These are phyloP conservation scores for Brachionus koreanus DNA, from an alignment of 1,140 invertebrate genomes.

Conservation along the genomic window DNA sequence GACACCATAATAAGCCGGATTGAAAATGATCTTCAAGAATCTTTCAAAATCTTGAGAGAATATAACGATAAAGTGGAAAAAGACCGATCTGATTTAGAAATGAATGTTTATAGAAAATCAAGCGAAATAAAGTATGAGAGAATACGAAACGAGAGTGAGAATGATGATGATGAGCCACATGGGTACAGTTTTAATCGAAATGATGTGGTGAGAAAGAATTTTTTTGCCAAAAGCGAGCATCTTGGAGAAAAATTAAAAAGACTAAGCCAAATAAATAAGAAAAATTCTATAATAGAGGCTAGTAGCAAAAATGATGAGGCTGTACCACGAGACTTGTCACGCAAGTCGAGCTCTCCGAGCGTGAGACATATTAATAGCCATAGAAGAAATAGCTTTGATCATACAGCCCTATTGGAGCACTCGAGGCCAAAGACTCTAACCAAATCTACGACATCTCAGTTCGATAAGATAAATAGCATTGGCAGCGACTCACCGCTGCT, in stretches of 20 bases:
- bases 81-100: not conserved
- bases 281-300: not conserved
- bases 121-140: not conserved
- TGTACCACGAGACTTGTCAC: not conserved
- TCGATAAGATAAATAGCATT: not conserved
- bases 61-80: not conserved
- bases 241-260: not conserved
- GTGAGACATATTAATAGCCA: not conserved
- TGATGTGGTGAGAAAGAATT: slow-evolving; percentile 19
- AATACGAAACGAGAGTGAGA: not conserved
- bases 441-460: slow-evolving; percentile 1
- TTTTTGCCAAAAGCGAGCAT: slow-evolving; percentile 19
- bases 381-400: slow-evolving; percentile 22
- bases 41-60: slow-evolving; percentile 9
- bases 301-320: not conserved
- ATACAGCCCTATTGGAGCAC: not conserved
- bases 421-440: not conserved
- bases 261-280: not conserved
- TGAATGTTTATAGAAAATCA: not conserved
- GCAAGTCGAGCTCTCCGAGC: not conserved
- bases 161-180: not conserved
- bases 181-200: not conserved
- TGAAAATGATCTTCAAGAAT: slow-evolving; percentile 25
- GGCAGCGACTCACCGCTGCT: not conserved
- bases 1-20: not conserved